Percentiles rank a stretch among this genome's conserved stretches.
Evolutionary conservation across 2,797 vertebrate species (phyloP).

Genomic region (Scomberomorus guttatus): DNA sequence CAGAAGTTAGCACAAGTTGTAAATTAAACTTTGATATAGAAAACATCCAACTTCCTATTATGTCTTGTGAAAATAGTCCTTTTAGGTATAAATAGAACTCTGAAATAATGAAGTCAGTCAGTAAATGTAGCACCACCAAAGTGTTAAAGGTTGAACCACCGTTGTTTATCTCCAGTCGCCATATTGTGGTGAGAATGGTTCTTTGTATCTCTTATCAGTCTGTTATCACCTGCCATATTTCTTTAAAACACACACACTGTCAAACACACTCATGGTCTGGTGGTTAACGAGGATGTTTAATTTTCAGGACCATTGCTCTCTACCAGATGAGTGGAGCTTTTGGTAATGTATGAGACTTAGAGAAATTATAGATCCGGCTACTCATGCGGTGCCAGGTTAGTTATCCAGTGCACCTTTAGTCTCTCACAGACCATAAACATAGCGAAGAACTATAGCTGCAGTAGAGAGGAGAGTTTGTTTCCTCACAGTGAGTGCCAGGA

Average conservation of each 20-base stretch:
- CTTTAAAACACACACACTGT: conserved; percentile 17
- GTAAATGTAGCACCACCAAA: neutral
- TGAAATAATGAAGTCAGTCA: neutral
- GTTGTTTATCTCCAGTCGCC: neutral
- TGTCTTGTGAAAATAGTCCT: neutral
- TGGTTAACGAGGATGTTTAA: conserved; percentile 13
- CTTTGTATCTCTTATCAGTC: conserved; percentile 45
- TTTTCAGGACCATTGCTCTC: conserved; percentile 4
- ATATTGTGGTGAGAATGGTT: conserved; percentile 9
- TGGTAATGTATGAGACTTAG: neutral
- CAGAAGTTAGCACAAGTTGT: neutral
- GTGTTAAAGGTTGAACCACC: conserved; percentile 13
- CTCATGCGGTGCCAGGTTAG: neutral
- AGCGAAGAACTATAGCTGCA: neutral
- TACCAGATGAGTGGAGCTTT: conserved; percentile 22
- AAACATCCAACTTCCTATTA: neutral
- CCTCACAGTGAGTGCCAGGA: conserved; percentile 16
- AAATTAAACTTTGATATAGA: neutral
- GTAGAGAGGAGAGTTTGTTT: conserved; percentile 29
- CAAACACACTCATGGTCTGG: conserved; percentile 1
- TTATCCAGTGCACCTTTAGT: conserved; percentile 23
- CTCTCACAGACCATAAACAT: conserved; percentile 2
- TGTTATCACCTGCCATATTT: conserved; percentile 42
- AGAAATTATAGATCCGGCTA: neutral
- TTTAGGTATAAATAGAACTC: neutral